A percentile compares a stretch with the other conserved stretches of the same genome.
These are phyloP conservation scores for Labroides dimidiatus DNA, from an alignment of 2,797 vertebrate species.

Conservation along the genomic window DNA sequence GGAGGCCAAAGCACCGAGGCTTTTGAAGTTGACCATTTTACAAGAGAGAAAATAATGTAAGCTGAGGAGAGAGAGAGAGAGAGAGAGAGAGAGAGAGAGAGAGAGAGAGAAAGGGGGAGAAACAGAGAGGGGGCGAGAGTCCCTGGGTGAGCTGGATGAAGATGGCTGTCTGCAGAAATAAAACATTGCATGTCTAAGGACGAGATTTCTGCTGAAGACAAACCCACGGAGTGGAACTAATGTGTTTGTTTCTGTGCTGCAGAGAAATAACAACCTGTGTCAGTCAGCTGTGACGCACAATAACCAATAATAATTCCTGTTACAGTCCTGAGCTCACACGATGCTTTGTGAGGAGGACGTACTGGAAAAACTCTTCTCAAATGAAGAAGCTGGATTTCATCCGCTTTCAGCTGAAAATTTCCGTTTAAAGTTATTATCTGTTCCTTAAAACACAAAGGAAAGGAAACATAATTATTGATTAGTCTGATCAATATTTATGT, in stretches of 20 bases:
- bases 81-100: constrained; percentile 5
- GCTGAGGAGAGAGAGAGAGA: constrained; percentile 17
- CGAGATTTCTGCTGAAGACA: constrained; percentile 16
- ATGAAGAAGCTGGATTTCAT: neutral
- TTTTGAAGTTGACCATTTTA: constrained; percentile 65
- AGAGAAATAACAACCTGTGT: constrained; percentile 6
- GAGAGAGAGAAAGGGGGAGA: constrained; percentile 3
- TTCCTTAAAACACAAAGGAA: no score
- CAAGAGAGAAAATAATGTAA: constrained; percentile 45
- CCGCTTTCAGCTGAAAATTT: neutral
- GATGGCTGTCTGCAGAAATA: constrained; percentile 28
- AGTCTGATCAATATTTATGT: no score
- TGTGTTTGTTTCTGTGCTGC: constrained; percentile 18
- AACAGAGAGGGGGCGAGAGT: constrained; percentile 14
- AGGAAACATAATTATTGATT: no score
- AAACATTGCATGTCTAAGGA: constrained; percentile 35
- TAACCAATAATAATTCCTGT: constrained; percentile 1
- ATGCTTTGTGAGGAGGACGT: neutral
- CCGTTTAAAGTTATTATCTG: neutral
- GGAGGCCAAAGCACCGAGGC: constrained; percentile 38
- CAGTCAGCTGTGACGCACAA: neutral
- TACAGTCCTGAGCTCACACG: neutral
- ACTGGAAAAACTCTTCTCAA: neutral
- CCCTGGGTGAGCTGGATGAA: constrained; percentile 17
- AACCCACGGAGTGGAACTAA: constrained; percentile 33